Base-by-base conservation (phyloP, 2,113 vertebrate genomes). In the Charadrius vociferus region DNA sequence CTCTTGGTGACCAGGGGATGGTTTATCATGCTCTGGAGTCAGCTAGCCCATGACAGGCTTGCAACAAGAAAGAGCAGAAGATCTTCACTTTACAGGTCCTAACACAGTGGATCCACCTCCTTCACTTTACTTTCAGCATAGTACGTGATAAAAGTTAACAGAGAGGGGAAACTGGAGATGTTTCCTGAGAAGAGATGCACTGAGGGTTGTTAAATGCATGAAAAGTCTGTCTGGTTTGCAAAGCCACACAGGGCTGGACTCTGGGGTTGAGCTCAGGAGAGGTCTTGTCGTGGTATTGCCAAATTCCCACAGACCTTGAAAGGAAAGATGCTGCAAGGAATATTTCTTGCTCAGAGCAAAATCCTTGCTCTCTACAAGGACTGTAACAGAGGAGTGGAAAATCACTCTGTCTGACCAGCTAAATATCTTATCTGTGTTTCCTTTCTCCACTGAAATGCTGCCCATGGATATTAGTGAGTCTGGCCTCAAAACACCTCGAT, bases 51-150 rank as follows among this genome's bases (percentile, higher is more conserved):
- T 3, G 27, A 4, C 18, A 81, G 32, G 27, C 9, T 70, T 0
- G 0, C 62, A 32, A 24, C 7, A 47, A 68, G 5, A 14, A 41
- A 43, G 41, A 39, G 24, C 12, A 41, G 41, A 61, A 34, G 47
- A 14, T 20, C 26, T 50, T 41, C 53, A 17, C 0, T 1, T 29
- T 7, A 24, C 12, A 56, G 32, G 6, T 56, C 26, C 63, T 62
- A 22, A 1, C 1, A 1, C 9, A 53, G 26, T 1, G 0, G 24
- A 7, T n/a, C n/a, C n/a, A n/a, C 8, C 47, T 70, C 45, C 52
- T 37, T 49, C 58, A 0, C 2, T 73, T 39, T 11, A 19, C 9
- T 53, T 52, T 17, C 41, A 45, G 32, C 26, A 12, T 7, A 14
- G 32, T 39, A 18, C n/a, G 7, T 30, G 70, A 41, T 23, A 32